phyloP scores from a whole-genome alignment of 2,797 vertebrate species.

The Gouania willdenowi region DNA sequence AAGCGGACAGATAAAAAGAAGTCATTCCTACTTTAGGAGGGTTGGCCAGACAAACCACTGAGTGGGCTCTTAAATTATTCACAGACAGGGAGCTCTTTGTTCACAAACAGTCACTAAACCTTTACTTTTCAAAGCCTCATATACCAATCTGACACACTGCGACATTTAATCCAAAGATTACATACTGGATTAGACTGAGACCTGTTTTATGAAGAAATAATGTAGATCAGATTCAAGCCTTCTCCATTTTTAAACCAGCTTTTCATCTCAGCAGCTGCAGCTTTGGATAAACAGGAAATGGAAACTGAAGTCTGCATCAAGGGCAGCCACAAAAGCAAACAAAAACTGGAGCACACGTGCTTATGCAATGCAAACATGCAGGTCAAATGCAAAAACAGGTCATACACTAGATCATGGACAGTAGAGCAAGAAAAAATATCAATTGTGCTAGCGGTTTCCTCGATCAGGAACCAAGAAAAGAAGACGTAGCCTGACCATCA shows the following conservation, averaged over 20 bases:
- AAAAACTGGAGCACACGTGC: conserved; percentile 1
- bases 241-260: not conserved
- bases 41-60: no score
- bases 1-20: no score
- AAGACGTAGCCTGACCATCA: no score
- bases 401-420: conserved; percentile 7
- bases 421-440: conserved; percentile 5
- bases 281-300: conserved; percentile 24
- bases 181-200: conserved; percentile 4
- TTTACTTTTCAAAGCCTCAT: no score
- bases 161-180: not conserved
- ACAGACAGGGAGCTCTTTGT: no score
- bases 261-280: not conserved
- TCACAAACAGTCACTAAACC: no score
- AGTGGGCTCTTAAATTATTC: no score
- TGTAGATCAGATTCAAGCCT: conserved; percentile 12
- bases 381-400: conserved; percentile 41
- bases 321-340: no score
- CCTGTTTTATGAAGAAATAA: not conserved
- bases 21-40: no score
- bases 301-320: conserved; percentile 8
- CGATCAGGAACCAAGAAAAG: no score
- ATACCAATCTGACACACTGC: no score
- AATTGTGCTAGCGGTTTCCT: no score
- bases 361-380: conserved; percentile 26